Evolutionary conservation across 2,113 vertebrate genomes (phyloP).

Genomic region (Pyrgilauda ruficollis): DNA sequence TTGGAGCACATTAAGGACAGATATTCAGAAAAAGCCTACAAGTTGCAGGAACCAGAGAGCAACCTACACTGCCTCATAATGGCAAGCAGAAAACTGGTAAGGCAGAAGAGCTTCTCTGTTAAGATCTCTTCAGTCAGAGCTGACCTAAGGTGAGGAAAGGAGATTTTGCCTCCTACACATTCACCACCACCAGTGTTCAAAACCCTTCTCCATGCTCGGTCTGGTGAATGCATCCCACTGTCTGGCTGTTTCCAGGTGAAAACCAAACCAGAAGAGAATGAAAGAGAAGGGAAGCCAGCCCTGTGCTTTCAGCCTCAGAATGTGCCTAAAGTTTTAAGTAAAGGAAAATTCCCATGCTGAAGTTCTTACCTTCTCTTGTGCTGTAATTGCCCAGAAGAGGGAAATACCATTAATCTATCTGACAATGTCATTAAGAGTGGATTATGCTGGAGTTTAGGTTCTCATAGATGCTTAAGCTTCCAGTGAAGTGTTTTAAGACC

Average conservation of each 20-base stretch:
- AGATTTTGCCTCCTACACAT: background rate
- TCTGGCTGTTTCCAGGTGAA: background rate
- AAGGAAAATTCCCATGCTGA: background rate
- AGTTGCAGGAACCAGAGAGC: background rate
- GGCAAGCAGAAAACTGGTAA: background rate
- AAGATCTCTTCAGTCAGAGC: background rate
- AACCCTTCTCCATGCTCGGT: background rate
- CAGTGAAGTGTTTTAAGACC: background rate
- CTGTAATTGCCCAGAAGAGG: background rate
- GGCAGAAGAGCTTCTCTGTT: background rate
- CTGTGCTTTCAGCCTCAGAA: background rate
- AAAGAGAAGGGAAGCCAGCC: background rate
- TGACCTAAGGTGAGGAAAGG: background rate
- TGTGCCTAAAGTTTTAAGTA: accelerated
- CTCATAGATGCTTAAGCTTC: background rate
- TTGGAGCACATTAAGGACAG: background rate
- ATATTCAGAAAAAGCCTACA: background rate
- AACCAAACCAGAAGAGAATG: background rate
- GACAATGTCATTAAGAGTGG: background rate
- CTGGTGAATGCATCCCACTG: background rate
- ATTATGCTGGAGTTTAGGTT: background rate
- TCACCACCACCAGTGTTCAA: background rate
- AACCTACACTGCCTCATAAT: background rate
- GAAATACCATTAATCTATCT: background rate
- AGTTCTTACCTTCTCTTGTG: background rate